These are phyloP conservation scores for Lepidochrysops patricia DNA, from an alignment of 2,888 invertebrate genomes.

Conservation along the genomic window DNA sequence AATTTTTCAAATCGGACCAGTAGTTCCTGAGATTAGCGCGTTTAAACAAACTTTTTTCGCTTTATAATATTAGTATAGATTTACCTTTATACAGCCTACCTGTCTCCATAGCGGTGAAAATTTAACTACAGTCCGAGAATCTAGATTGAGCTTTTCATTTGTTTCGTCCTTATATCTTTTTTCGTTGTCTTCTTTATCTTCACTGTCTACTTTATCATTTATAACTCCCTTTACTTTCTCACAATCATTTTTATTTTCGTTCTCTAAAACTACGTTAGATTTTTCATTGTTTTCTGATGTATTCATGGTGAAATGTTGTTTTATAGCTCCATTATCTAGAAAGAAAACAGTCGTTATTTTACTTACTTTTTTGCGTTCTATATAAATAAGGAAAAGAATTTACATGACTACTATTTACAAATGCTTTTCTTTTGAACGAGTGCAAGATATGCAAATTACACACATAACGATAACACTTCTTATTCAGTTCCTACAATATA, in stretches of 20 bases:
- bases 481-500: too few species aligned
- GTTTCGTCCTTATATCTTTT: background rate
- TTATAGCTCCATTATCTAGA: background rate
- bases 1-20: too few species aligned
- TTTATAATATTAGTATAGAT: too few species aligned
- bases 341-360: background rate
- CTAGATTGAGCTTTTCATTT: background rate
- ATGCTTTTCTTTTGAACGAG: background rate
- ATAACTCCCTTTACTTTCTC: background rate
- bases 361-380: too few species aligned
- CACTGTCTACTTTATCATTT: background rate
- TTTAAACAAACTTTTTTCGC: background rate
- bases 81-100: background rate
- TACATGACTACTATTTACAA: too few species aligned
- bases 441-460: background rate
- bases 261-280: background rate
- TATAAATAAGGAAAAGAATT: too few species aligned
- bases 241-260: background rate
- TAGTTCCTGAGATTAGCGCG: background rate
- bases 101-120: slow-evolving; percentile 3
- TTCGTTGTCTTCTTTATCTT: background rate
- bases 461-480: background rate
- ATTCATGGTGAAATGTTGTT: background rate
- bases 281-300: background rate
- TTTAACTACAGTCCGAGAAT: background rate